These are phyloP conservation scores for Emys orbicularis DNA, from an alignment of 2,797 vertebrate genomes.

Conservation along the genomic window DNA sequence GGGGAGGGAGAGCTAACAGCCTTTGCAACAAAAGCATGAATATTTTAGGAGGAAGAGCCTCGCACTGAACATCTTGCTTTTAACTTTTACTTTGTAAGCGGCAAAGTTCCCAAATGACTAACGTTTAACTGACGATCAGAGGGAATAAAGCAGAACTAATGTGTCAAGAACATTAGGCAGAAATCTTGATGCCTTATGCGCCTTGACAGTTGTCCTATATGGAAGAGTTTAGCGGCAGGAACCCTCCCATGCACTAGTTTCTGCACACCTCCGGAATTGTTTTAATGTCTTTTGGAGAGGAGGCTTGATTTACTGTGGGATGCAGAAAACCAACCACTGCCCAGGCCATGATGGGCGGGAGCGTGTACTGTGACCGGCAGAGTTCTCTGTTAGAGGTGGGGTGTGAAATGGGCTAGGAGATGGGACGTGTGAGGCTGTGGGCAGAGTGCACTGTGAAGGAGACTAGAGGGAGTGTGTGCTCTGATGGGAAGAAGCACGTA, in stretches of 20 bases:
- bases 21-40: neutral
- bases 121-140: neutral
- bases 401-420: neutral
- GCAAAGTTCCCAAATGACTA: neutral
- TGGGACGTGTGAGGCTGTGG: neutral
- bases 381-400: neutral
- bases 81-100: neutral
- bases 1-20: neutral
- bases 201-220: neutral
- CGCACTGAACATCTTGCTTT: neutral
- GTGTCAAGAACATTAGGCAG: too few relatives aligned
- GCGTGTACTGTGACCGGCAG: neutral
- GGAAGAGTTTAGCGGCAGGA: neutral
- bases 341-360: neutral
- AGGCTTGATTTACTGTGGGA: neutral
- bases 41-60: neutral
- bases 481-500: neutral
- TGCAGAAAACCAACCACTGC: neutral
- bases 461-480: neutral
- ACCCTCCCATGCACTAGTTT: neutral
- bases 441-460: neutral
- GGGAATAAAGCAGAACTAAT: neutral
- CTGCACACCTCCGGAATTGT: neutral
- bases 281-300: neutral
- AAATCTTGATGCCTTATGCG: neutral